These are phyloP conservation scores for Danionella dracula DNA, from an alignment of 2,797 vertebrate genomes.

Conservation along the genomic window DNA sequence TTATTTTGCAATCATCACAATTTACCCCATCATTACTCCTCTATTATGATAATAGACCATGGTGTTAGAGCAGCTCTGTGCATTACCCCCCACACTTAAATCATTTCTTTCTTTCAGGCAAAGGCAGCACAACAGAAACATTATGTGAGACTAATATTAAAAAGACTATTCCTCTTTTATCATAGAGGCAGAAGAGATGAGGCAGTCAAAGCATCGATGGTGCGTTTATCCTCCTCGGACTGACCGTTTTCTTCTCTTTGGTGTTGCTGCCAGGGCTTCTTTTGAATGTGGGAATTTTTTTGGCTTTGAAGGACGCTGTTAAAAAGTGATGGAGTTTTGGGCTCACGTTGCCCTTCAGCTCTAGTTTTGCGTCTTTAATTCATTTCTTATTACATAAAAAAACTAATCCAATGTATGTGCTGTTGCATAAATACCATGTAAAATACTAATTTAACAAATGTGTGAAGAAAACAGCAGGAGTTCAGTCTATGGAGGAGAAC, in stretches of 20 bases:
- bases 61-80: not conserved
- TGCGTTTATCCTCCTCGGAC: slow-evolving; percentile 62
- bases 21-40: slow-evolving; percentile 17
- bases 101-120: slow-evolving; percentile 1
- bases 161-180: slow-evolving; percentile 54
- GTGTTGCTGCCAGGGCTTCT: slow-evolving; percentile 16
- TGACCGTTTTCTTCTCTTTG: slow-evolving; percentile 29
- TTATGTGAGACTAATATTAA: slow-evolving; percentile 57
- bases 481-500: too few relatives aligned
- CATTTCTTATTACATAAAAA: slow-evolving; percentile 2
- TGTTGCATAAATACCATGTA: too few relatives aligned
- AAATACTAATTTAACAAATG: too few relatives aligned
- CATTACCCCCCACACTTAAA: slow-evolving; percentile 14
- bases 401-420: not conserved
- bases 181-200: slow-evolving; percentile 60
- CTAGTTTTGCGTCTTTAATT: too few relatives aligned
- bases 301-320: slow-evolving; percentile 16
- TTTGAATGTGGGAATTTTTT: slow-evolving; percentile 40
- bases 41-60: slow-evolving; percentile 5
- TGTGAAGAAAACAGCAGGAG: too few relatives aligned
- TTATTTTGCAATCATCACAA: slow-evolving; percentile 11
- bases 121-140: slow-evolving; percentile 32
- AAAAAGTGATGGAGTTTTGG: slow-evolving; percentile 23
- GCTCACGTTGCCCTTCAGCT: slow-evolving; percentile 36
- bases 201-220: slow-evolving; percentile 62